Percentiles rank a stretch among this genome's conserved stretches.
Evolutionary conservation across 2,888 invertebrate genomes (phyloP).

Genomic region (Pimpla rufipes): DNA sequence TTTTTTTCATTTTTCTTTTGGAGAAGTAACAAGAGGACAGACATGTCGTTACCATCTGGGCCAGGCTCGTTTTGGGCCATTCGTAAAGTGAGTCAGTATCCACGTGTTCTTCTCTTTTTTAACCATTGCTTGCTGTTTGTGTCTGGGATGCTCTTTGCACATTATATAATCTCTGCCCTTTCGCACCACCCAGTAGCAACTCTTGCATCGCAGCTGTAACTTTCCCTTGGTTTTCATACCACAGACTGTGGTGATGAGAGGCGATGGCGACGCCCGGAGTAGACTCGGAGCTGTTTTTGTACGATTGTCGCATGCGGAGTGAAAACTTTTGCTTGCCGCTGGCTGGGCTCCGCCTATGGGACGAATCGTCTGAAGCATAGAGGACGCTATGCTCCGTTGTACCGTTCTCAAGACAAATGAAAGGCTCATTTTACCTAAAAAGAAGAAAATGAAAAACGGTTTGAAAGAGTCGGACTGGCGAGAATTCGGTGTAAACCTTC

Average conservation of each 20-base stretch:
- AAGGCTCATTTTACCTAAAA: conserved; percentile 62
- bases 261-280: conserved; percentile 38
- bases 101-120: conserved; percentile 90
- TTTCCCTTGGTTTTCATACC: conserved; percentile 91
- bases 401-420: conserved; percentile 44
- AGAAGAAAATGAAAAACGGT: neutral
- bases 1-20: too few species aligned
- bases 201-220: conserved; percentile 91
- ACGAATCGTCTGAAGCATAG: conserved; percentile 23
- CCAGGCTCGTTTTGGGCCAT: conserved; percentile 86
- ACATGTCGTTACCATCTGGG: conserved; percentile 82
- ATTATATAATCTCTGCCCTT: conserved; percentile 90
- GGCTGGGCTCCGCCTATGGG: neutral
- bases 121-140: conserved; percentile 93
- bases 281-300: neutral
- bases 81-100: conserved; percentile 92
- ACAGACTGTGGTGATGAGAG: conserved; percentile 84
- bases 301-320: conserved; percentile 43
- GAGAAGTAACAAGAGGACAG: neutral
- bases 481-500: too few species aligned
- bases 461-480: neutral
- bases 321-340: conserved; percentile 23
- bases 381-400: conserved; percentile 29
- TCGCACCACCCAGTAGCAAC: conserved; percentile 91
- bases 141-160: conserved; percentile 92